These are phyloP conservation scores for Emys orbicularis DNA, from an alignment of 2,797 vertebrate species.

Conservation along the genomic window DNA sequence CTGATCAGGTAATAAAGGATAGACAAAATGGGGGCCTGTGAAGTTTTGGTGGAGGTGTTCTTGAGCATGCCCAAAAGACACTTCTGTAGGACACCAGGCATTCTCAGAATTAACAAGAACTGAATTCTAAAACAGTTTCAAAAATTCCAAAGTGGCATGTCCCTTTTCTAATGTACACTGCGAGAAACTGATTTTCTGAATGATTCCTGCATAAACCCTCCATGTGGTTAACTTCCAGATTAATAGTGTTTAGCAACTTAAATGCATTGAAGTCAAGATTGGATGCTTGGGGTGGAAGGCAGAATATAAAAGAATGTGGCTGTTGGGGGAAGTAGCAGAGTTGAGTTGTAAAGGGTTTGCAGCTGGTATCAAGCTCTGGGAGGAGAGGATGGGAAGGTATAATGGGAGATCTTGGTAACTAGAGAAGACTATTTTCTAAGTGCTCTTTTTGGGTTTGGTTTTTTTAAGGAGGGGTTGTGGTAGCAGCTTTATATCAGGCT, in stretches of 20 bases:
- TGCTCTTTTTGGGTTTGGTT: not conserved
- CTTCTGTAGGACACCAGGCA: no score
- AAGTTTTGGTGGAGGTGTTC: not conserved
- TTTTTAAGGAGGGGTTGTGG: not conserved
- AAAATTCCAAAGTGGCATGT: not conserved
- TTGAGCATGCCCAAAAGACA: not conserved
- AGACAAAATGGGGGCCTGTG: not conserved
- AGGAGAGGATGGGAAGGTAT: not conserved
- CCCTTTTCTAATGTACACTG: not conserved
- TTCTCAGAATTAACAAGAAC: not conserved
- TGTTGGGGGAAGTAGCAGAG: not conserved
- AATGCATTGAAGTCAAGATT: not conserved
- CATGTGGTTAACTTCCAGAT: fast-evolving
- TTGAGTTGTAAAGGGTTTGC: not conserved
- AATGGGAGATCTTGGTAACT: not conserved
- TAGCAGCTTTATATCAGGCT: not conserved
- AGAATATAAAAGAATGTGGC: not conserved
- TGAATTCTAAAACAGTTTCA: not conserved
- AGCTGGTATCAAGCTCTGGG: not conserved
- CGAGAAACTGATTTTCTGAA: not conserved
- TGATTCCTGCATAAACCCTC: not conserved
- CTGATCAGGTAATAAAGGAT: not conserved
- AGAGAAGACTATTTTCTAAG: not conserved
- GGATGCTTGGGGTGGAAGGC: not conserved
- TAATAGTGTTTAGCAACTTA: not conserved